Conservation (phyloP, 2,888 invertebrate species). For the Acrocyrtus sp. region DNA sequence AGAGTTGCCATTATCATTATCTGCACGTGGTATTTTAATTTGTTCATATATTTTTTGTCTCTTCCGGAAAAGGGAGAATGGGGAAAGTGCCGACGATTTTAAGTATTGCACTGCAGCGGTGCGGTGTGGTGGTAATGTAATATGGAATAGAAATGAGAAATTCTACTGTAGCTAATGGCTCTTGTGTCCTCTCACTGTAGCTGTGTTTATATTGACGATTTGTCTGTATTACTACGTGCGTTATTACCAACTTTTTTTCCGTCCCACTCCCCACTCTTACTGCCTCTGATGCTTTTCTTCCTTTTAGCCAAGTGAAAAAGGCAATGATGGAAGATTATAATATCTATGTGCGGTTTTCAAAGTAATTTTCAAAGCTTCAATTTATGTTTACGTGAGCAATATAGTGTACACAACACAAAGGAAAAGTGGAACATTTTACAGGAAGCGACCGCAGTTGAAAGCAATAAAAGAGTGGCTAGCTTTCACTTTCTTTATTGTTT, state of each 20-base stretch:
- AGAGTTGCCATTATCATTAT: conserved; percentile 59
- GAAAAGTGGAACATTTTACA: too few species aligned
- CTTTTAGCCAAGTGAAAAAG: conserved; percentile 34
- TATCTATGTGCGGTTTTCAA: conserved; percentile 20
- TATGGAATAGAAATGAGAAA: too few species aligned
- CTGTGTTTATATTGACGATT: neutral
- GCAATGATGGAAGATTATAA: conserved; percentile 44
- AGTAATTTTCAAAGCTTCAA: conserved; percentile 37
- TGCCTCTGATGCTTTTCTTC: too few species aligned
- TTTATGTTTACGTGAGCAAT: conserved; percentile 18
- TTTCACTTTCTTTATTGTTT: too few species aligned
- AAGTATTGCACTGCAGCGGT: conserved; percentile 12
- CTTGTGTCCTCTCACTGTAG: neutral
- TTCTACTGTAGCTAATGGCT: conserved; percentile 1
- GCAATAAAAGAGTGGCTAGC: conserved; percentile 43
- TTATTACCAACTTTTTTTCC: neutral
- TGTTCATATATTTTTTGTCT: conserved; percentile 48
- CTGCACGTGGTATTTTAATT: conserved; percentile 62
- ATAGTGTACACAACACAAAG: conserved; percentile 15
- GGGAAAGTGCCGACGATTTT: conserved; percentile 26
- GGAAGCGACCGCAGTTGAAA: conserved; percentile 32
- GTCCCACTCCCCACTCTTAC: neutral
- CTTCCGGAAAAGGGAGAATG: conserved; percentile 7
- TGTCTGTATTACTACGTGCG: too few species aligned
- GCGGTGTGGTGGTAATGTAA: too few species aligned